Base-by-base conservation (phyloP, 1,140 invertebrate species). In the Listronotus oregonensis region DNA sequence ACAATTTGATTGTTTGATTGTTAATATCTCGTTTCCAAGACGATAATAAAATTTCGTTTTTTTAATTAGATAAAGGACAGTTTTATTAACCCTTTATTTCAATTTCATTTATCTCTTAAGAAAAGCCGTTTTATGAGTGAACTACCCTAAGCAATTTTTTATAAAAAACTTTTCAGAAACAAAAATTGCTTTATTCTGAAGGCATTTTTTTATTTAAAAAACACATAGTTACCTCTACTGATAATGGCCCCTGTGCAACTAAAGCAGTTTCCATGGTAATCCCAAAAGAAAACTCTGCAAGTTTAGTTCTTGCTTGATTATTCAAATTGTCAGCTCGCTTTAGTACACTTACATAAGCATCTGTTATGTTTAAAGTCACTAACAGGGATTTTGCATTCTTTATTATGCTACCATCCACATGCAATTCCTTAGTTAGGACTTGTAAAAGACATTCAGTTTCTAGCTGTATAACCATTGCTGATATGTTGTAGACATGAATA, bases 401-500 rank as follows among this genome's bases (percentile, higher is more conserved):
- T 27, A 88, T 84, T 43, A 86, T 86, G 68, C 86, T 89, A 0
- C 91, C 90, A 79, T 94, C 92, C 32, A 94, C 80, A 71, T 87
- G 86, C 0, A 95, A 79, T 73, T 91, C 89, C 64, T 86, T 87
- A 1, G 90, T 87, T 31, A 88, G 89, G 12, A 88, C 85, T 80
- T 92, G 89, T 0, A 92, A 81, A 32, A 92, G 81, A 85, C 89
- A 93, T 49, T 88, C 87, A 54, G 79, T 80, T 71, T 83, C 80
- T 40, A 84, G 82, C 52, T 85, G 82, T 64, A 92, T 82, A 49
- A 89, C 80, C 69, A 91, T 86, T 9, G 93, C 82, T 62, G 88
- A 92, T 65, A 93, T 85, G 75, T 94, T 93, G 67, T 90, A 87
- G 32, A 95, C 83, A 73, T 93, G 90, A 21, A 96, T 85, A n/a